These are phyloP conservation scores for Cheilinus undulatus DNA, from an alignment of 2,113 vertebrate genomes.

Conservation along the genomic window DNA sequence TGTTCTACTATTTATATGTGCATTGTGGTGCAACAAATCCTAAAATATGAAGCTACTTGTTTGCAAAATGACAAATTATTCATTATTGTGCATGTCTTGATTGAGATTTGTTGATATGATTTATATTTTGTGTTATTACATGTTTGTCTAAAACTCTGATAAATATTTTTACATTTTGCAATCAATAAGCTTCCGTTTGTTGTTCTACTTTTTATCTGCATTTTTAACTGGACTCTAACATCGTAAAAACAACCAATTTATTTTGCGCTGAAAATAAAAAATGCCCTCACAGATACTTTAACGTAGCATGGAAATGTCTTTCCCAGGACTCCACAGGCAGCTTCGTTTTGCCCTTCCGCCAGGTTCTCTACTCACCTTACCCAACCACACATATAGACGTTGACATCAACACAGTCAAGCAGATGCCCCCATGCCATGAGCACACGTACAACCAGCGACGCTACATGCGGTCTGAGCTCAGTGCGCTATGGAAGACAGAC, in stretches of 20 bases:
- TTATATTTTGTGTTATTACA: background rate
- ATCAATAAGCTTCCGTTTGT: background rate
- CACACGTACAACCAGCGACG: conserved; percentile 94
- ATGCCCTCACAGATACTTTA: background rate
- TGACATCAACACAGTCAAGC: conserved; percentile 96
- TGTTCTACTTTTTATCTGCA: background rate
- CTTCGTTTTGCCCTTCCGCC: conserved; percentile 95
- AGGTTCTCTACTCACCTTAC: conserved; percentile 96
- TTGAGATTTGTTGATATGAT: background rate
- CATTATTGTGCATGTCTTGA: background rate
- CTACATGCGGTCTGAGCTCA: conserved; percentile 93
- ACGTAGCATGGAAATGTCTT: background rate
- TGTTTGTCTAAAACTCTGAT: background rate
- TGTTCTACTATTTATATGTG: too few species aligned
- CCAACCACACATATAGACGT: conserved; percentile 98
- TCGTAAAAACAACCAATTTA: too few species aligned
- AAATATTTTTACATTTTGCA: background rate
- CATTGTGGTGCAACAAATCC: background rate
- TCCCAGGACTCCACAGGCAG: conserved; percentile 94
- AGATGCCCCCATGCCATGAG: conserved; percentile 98
- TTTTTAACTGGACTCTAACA: too few species aligned
- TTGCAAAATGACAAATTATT: conserved; percentile 1
- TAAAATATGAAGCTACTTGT: background rate
- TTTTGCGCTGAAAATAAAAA: too few species aligned
- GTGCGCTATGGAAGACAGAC: conserved; percentile 91